Evolutionary conservation across 2,113 vertebrate species (phyloP).

Genomic region (Tympanuchus pallidicinctus): DNA sequence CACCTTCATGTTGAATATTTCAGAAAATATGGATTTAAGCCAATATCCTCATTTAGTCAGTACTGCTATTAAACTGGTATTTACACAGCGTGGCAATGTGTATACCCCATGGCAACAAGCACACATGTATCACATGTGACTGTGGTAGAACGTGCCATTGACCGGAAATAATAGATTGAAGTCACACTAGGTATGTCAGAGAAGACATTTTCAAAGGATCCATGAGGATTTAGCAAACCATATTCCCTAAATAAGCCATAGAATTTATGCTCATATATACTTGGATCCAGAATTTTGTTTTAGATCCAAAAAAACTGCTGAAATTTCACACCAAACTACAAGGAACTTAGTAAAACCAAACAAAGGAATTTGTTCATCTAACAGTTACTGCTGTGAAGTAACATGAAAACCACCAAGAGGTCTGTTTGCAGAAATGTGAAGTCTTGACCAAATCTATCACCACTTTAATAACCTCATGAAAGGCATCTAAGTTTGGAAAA

Average conservation of each 20-base stretch:
- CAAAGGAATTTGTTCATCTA: neutral
- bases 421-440: neutral
- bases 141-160: neutral
- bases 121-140: neutral
- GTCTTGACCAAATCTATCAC: neutral
- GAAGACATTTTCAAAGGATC: neutral
- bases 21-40: neutral
- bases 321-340: neutral
- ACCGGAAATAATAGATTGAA: slow-evolving; percentile 8
- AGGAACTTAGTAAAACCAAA: neutral
- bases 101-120: neutral
- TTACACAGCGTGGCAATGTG: neutral
- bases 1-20: neutral
- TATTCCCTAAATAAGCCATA: neutral
- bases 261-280: neutral
- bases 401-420: neutral
- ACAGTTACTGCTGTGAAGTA: neutral
- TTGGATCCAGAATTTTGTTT: neutral
- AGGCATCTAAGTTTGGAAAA: neutral
- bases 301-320: neutral
- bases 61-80: neutral
- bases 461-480: neutral
- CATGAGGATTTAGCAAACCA: neutral
- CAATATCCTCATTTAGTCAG: neutral
- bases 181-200: neutral